Conservation (phyloP, 2,888 invertebrate species). For the Himalopsyche japonica region DNA sequence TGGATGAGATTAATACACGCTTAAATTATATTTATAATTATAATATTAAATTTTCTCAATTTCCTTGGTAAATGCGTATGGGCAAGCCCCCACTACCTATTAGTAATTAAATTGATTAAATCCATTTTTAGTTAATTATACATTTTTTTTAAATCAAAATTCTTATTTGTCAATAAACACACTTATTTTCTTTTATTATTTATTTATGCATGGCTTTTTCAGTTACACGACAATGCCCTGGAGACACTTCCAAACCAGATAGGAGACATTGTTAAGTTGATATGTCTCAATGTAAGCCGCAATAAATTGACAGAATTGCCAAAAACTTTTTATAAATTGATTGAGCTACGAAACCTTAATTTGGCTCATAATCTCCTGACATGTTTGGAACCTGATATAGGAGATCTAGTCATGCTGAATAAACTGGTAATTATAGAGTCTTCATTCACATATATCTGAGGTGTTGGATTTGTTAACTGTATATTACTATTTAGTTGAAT, state of each 20-base stretch:
- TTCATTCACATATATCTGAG: not conserved
- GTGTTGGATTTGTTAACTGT: not conserved
- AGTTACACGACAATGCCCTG: slow-evolving; percentile 86
- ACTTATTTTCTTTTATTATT: slow-evolving; percentile 41
- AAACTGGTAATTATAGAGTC: slow-evolving; percentile 61
- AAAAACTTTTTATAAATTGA: slow-evolving; percentile 68
- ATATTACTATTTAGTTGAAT: not conserved
- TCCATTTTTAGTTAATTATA: too few species aligned
- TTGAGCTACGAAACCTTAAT: slow-evolving; percentile 71
- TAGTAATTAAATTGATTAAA: too few species aligned
- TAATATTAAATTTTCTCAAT: too few species aligned
- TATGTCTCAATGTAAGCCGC: slow-evolving; percentile 68
- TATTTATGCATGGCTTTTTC: slow-evolving; percentile 38
- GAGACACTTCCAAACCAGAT: slow-evolving; percentile 72
- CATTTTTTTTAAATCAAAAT: too few species aligned
- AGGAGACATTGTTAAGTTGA: slow-evolving; percentile 68
- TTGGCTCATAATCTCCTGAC: slow-evolving; percentile 75
- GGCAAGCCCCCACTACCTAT: too few species aligned
- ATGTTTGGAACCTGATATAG: slow-evolving; percentile 70
- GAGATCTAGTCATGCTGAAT: slow-evolving; percentile 78
- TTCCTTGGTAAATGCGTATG: too few species aligned
- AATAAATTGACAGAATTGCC: slow-evolving; percentile 70
- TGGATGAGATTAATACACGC: too few species aligned
- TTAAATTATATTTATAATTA: too few species aligned
- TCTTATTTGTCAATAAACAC: too few species aligned